Evolutionary conservation across 2,113 vertebrate genomes (phyloP).

Genomic region (Myotis yumanensis): DNA sequence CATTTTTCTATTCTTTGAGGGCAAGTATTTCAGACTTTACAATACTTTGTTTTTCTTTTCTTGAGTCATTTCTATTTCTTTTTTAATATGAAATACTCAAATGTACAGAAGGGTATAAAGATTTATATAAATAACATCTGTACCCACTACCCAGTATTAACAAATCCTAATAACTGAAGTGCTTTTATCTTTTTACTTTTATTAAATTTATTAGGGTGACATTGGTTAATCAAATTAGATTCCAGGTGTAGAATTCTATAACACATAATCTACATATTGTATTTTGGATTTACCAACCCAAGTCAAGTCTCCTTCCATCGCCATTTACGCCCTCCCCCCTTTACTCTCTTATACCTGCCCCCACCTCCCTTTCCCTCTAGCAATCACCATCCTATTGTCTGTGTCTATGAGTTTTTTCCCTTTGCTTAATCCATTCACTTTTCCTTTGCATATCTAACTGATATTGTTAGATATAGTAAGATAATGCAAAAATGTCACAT

Average conservation of each 20-base stretch:
- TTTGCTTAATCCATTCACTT: background rate
- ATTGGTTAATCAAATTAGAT: background rate
- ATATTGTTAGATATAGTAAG: background rate
- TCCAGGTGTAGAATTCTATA: background rate
- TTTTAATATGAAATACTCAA: constrained; percentile 10
- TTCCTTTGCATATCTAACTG: background rate
- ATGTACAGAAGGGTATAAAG: background rate
- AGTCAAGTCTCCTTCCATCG: background rate
- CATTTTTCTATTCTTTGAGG: background rate
- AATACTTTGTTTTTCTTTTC: background rate
- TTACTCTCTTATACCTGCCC: background rate
- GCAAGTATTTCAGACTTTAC: background rate
- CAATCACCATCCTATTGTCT: background rate
- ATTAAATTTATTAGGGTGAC: background rate
- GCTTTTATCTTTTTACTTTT: constrained; percentile 15
- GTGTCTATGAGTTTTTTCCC: background rate
- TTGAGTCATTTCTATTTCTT: background rate
- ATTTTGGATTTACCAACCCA: background rate
- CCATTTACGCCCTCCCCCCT: background rate
- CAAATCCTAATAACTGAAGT: background rate
- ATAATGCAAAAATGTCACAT: background rate
- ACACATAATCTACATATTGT: background rate
- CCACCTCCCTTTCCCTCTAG: background rate
- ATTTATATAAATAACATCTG: background rate
- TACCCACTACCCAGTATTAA: background rate